These are phyloP conservation scores for Misgurnus mizolepis DNA, from an alignment of 2,113 vertebrate species.

Conservation along the genomic window DNA sequence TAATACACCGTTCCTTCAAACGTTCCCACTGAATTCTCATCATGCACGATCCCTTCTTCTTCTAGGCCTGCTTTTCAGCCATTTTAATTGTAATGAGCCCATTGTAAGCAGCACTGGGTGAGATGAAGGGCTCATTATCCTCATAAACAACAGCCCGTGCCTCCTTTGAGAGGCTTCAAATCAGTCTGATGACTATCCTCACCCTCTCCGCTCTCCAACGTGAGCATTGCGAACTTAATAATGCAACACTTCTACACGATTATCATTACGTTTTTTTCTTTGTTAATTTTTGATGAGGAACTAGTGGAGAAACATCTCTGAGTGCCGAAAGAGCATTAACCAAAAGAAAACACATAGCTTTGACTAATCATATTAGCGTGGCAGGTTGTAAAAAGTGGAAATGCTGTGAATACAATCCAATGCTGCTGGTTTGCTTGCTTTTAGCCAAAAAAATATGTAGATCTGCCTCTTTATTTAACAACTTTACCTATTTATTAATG, in stretches of 20 bases:
- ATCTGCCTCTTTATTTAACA: too few species aligned
- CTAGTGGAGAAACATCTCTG: conserved; percentile 58
- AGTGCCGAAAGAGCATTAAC: conserved; percentile 61
- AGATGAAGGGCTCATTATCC: conserved; percentile 46
- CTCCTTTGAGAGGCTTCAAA: conserved; percentile 43
- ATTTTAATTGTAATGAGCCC: conserved; percentile 58
- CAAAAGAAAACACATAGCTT: conserved; percentile 54
- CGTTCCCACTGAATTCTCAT: conserved; percentile 47
- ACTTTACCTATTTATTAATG: not conserved
- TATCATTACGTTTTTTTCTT: conserved; percentile 59
- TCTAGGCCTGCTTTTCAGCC: conserved; percentile 46
- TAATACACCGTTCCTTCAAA: conserved; percentile 51
- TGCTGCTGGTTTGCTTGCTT: conserved; percentile 14
- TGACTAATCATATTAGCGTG: conserved; percentile 52
- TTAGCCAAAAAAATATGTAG: not conserved
- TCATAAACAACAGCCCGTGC: conserved; percentile 45
- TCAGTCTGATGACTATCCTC: conserved; percentile 49
- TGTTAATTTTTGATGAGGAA: conserved; percentile 68
- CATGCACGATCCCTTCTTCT: conserved; percentile 48
- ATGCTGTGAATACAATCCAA: conserved; percentile 17
- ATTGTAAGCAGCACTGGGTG: conserved; percentile 50
- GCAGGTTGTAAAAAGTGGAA: conserved; percentile 47
- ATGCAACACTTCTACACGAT: conserved; percentile 61
- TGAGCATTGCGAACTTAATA: conserved; percentile 65
- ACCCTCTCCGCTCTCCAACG: conserved; percentile 50